phyloP scores from a whole-genome alignment of 2,113 vertebrate species.

The Platysteira castanea region DNA sequence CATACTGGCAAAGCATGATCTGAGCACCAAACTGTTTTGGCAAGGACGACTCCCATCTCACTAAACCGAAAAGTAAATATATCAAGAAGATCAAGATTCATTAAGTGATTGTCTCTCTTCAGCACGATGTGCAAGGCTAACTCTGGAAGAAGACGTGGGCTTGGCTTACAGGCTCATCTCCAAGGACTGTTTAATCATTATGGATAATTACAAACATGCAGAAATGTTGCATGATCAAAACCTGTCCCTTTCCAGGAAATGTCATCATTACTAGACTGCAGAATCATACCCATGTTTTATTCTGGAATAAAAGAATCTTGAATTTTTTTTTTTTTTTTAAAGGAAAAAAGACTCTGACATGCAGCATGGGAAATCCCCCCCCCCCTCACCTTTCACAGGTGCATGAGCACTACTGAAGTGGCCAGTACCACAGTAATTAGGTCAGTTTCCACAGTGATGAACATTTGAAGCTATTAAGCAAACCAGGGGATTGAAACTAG shows the following conservation, averaged over 20 bases:
- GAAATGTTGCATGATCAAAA: neutral
- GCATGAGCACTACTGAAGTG: neutral
- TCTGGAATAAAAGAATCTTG: neutral
- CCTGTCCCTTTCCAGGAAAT: neutral
- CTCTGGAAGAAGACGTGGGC: neutral
- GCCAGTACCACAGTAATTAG: neutral
- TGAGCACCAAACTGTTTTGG: neutral
- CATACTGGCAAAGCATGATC: neutral
- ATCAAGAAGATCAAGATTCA: neutral
- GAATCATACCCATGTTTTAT: neutral
- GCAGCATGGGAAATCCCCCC: neutral
- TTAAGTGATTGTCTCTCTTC: neutral
- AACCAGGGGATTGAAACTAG: neutral
- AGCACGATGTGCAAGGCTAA: neutral
- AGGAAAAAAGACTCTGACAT: neutral
- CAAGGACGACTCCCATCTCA: neutral
- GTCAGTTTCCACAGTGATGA: neutral
- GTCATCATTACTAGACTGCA: neutral
- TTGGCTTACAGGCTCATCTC: neutral
- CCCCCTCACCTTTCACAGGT: neutral
- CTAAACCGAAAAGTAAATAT: neutral
- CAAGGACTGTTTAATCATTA: neutral
- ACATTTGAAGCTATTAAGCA: neutral
- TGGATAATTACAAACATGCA: neutral
- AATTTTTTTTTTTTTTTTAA: neutral